Evolutionary conservation across 30 jellyfish, hydroid and myxozoan genomes (phyloP).

Genomic region (Cassiopea xamachana): DNA sequence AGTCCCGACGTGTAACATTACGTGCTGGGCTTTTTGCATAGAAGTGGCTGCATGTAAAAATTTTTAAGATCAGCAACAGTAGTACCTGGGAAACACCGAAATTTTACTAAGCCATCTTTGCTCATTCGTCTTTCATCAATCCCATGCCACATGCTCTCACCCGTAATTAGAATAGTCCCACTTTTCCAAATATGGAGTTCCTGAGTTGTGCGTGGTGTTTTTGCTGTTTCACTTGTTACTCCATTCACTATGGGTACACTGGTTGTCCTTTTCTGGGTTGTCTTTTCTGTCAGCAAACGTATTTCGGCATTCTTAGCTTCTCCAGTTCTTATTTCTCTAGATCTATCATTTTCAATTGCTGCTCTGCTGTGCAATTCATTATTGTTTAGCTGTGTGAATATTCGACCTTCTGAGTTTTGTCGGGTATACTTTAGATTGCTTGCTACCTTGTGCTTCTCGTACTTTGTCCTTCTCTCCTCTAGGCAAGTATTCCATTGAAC

Average conservation of each 20-base stretch:
- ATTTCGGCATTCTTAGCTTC: neutral
- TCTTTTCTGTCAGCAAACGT: neutral
- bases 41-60: neutral
- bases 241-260: neutral
- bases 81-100: neutral
- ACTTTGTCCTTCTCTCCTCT: neutral
- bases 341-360: neutral
- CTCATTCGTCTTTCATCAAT: slow-evolving; percentile 11
- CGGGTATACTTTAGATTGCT: neutral
- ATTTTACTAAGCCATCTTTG: neutral
- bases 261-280: neutral
- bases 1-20: neutral
- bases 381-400: neutral
- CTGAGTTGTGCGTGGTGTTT: neutral
- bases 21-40: neutral
- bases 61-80: neutral
- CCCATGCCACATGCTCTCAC: slow-evolving; percentile 30
- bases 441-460: neutral
- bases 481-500: neutral
- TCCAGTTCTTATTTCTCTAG: neutral
- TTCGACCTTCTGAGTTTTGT: neutral
- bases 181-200: neutral
- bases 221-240: neutral
- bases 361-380: neutral
- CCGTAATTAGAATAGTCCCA: slow-evolving; percentile 7